Conservation (phyloP, 2,888 invertebrate genomes). For the Athetis lepigone region DNA sequence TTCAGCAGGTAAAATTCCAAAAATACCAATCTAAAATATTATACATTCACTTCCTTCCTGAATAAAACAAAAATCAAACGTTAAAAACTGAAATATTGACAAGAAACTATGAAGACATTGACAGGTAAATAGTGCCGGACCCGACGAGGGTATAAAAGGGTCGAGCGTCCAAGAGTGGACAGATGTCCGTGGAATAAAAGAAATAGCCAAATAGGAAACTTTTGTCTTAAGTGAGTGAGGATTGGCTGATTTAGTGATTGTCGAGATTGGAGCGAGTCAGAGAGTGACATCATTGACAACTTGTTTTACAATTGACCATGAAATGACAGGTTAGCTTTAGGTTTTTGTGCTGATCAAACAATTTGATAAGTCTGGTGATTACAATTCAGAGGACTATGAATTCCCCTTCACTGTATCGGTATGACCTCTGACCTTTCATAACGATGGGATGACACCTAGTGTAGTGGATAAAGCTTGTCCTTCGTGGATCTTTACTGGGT, state of each 20-base stretch:
- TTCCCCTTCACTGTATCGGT: too few relatives aligned
- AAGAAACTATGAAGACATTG: conserved; percentile 84
- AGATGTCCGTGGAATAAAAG: conserved; percentile 83
- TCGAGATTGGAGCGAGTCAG: conserved; percentile 15
- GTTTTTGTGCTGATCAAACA: neutral
- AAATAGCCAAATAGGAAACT: conserved; percentile 74
- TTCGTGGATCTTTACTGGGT: too few relatives aligned
- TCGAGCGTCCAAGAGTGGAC: conserved; percentile 74
- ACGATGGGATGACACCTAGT: too few relatives aligned
- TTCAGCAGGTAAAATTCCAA: too few relatives aligned
- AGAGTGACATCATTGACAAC: neutral
- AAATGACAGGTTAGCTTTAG: neutral
- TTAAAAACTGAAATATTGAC: conserved; percentile 71
- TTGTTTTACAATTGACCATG: neutral
- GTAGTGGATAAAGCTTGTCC: too few relatives aligned
- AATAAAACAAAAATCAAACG: conserved; percentile 64
- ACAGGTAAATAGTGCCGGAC: conserved; percentile 80
- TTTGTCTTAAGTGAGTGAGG: conserved; percentile 60
- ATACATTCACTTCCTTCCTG: neutral
- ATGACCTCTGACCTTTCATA: neutral
- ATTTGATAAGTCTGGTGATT: neutral
- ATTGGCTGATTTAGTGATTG: conserved; percentile 61
- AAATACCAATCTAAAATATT: neutral
- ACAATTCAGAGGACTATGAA: neutral
- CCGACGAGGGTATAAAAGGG: conserved; percentile 84